Evolutionary conservation across 2,113 vertebrate genomes (phyloP), one percentile per base, ranked within the genome.

Genomic region (Corvus moneduloides): DNA sequence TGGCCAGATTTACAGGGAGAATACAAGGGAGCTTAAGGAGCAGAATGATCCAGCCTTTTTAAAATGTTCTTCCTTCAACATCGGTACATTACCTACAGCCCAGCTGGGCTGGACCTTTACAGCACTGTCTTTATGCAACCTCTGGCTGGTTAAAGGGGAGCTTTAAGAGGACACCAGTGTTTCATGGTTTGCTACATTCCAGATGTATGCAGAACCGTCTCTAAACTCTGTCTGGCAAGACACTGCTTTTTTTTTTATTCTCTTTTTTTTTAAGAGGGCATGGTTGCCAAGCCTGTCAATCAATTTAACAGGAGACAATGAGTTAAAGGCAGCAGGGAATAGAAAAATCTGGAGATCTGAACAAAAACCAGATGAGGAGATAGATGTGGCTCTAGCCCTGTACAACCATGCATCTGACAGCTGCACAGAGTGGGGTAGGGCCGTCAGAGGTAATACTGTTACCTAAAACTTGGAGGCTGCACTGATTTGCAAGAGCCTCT

Each of bases 1-100:
- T 84, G 93, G 97, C 97, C 98, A 98, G 97, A 96, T 98, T 97
- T 96, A 96, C 94, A 95, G 94, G 96, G 95, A 91, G 69, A 95
- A 92, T 79, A 92, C 93, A 96, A 97, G 96, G 43, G 63, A 91
- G 73, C 95, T 90, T 89, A 97, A 95, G 94, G 76, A 97, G 69
- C 69, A 93, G 83, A 88, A 51, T 92, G 94, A 97, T 86, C 84
- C 93, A 94, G 86, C 44, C 67, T 88, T 96, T 80, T 48, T 91
- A 92, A 95, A 96, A 96, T 95, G 88, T 96, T 84, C 92, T 94
- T 90, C 90, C 91, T 94, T 95, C 63, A 77, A 61, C 37, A 13
- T 30, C 58, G 95, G 89, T 80, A n/a, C 58, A 23, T 93, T 95
- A 96, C 96, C 96, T 96, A 46, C 14, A 54, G 81, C 79, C 81